Percentiles rank a stretch among this genome's conserved stretches.
Evolutionary conservation across 2,888 invertebrate genomes (phyloP).

Genomic region (Polia nebulosa): DNA sequence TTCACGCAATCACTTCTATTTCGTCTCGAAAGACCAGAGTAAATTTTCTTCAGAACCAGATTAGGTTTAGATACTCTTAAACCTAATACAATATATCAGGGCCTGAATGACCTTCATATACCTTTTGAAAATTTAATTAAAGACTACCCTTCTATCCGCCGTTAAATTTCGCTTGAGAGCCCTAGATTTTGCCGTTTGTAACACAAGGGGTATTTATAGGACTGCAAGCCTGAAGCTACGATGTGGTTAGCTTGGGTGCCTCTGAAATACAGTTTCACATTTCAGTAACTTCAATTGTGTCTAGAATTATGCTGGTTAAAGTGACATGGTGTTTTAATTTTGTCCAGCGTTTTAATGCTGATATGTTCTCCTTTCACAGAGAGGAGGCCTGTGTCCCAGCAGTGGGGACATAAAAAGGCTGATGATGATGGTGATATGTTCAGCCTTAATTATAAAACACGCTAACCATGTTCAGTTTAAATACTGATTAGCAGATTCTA

Average conservation of each 20-base stretch:
- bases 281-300: conserved; percentile 60
- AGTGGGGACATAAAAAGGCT: no score
- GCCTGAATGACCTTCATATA: conserved; percentile 33
- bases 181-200: conserved; percentile 59
- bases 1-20: conserved; percentile 7
- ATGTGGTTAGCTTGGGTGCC: conserved; percentile 51
- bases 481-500: no score
- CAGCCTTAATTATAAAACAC: no score
- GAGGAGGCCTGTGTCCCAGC: no score
- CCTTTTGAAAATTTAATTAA: conserved; percentile 63
- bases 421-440: no score
- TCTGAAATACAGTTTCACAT: conserved; percentile 56
- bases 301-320: conserved; percentile 11
- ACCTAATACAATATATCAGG: conserved; percentile 10
- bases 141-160: conserved; percentile 39
- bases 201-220: conserved; percentile 70
- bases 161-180: conserved; percentile 38
- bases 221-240: conserved; percentile 69
- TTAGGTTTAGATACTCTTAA: conserved; percentile 15
- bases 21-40: not conserved
- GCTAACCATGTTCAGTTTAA: no score
- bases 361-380: no score
- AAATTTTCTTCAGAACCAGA: conserved; percentile 4
- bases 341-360: conserved; percentile 10
- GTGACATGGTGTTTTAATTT: conserved; percentile 2